Percentiles rank a stretch among this genome's conserved stretches.
These are phyloP conservation scores for Alectoris magna DNA, from an alignment of 2,797 vertebrate species.

Conservation along the genomic window DNA sequence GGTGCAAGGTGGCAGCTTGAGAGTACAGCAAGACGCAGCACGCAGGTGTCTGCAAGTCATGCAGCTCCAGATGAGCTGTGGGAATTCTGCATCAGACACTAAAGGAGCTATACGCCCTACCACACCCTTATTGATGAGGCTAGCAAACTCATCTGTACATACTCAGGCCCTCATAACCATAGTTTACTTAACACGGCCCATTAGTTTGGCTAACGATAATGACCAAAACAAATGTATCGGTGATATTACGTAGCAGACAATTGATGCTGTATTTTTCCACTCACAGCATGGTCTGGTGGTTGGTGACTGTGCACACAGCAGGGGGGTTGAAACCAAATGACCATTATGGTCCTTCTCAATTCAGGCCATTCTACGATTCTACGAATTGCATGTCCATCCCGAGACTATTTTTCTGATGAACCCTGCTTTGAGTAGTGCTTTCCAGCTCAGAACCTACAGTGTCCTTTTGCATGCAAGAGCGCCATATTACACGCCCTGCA, in stretches of 20 bases:
- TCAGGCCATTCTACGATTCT: no score
- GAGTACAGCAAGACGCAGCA: background rate
- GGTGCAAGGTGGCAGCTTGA: background rate
- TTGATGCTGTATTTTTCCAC: background rate
- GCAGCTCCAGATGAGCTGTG: background rate
- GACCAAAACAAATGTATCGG: background rate
- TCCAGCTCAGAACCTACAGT: background rate
- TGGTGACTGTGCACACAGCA: no score
- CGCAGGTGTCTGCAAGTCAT: background rate
- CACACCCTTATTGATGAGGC: background rate
- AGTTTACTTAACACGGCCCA: background rate
- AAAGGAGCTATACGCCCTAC: background rate
- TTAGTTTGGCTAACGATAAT: background rate
- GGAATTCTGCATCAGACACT: background rate
- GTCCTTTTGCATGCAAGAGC: rapidly evolving
- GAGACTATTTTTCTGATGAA: rapidly evolving
- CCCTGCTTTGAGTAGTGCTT: rapidly evolving
- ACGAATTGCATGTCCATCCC: background rate
- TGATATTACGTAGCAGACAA: background rate
- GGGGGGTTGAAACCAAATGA: no score
- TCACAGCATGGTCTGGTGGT: background rate
- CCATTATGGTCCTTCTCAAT: no score
- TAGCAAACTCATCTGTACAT: background rate
- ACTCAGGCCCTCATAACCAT: rapidly evolving
- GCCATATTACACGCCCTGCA: background rate